These are phyloP conservation scores for Eulithis prunata DNA, from an alignment of 2,888 invertebrate species.

Conservation along the genomic window DNA sequence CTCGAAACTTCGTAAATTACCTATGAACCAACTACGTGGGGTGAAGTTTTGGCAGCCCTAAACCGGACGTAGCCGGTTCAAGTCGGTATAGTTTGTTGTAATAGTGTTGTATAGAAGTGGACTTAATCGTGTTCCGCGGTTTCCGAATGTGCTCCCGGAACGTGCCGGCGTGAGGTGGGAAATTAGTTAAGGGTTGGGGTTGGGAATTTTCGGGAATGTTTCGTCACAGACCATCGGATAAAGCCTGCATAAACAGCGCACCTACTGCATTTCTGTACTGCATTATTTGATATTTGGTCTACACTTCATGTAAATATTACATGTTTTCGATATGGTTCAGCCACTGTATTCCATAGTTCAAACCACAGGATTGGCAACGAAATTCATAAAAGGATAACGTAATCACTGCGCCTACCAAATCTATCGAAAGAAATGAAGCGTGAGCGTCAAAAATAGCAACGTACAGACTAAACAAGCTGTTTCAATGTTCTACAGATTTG, in stretches of 20 bases:
- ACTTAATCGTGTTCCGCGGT: constrained; percentile 68
- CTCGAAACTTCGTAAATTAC: constrained; percentile 32
- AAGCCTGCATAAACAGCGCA: constrained; percentile 4
- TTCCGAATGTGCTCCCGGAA: constrained; percentile 58
- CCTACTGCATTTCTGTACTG: not conserved
- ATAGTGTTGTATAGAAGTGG: constrained; percentile 57
- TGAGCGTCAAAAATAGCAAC: not conserved
- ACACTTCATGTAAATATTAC: too few species aligned
- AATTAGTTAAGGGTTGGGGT: constrained; percentile 53
- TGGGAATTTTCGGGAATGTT: constrained; percentile 39
- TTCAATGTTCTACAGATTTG: constrained; percentile 11
- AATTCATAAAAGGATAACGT: too few species aligned
- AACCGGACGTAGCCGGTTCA: constrained; percentile 49
- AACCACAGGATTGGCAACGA: too few species aligned
- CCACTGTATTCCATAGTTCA: too few species aligned
- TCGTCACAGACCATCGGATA: constrained; percentile 17
- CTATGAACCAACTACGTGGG: constrained; percentile 29
- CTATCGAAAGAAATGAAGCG: too few species aligned
- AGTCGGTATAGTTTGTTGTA: constrained; percentile 60
- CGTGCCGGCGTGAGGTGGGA: constrained; percentile 54
- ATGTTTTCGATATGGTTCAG: too few species aligned
- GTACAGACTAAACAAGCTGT: constrained; percentile 19
- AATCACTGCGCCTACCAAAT: too few species aligned
- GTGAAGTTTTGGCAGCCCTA: constrained; percentile 51
- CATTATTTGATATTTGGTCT: too few species aligned